phyloP scores from a whole-genome alignment of 2,888 invertebrate species.

The Campopleginae sp. region DNA sequence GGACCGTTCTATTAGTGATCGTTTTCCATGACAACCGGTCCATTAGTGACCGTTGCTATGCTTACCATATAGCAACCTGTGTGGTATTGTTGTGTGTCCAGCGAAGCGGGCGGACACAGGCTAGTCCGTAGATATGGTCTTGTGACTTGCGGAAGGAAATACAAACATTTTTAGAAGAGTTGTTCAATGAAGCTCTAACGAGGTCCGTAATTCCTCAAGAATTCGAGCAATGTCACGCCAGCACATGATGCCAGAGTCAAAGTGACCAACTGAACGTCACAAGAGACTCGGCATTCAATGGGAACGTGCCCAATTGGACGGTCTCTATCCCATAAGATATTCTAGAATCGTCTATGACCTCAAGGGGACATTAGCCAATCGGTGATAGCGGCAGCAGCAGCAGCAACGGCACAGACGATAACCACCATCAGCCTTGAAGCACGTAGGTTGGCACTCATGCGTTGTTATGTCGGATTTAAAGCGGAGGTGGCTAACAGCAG shows the following conservation, averaged over 20 bases:
- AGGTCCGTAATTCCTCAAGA: neutral
- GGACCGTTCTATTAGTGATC: too few relatives aligned
- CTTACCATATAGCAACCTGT: too few relatives aligned
- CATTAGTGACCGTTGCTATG: too few relatives aligned
- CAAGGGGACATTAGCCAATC: constrained; percentile 43
- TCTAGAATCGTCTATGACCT: constrained; percentile 9
- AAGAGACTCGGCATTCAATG: neutral
- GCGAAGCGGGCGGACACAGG: too few relatives aligned
- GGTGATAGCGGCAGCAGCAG: constrained; percentile 7
- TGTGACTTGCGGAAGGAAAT: neutral
- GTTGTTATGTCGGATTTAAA: constrained; percentile 32
- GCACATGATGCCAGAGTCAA: neutral
- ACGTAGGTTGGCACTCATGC: constrained; percentile 25
- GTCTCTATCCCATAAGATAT: constrained; percentile 15
- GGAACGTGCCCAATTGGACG: constrained; percentile 24
- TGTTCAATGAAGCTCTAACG: neutral
- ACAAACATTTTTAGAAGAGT: neutral
- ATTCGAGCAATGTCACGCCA: neutral
- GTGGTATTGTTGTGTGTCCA: too few relatives aligned
- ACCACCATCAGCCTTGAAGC: constrained; percentile 45
- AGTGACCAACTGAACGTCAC: neutral
- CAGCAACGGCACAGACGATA: constrained; percentile 48
- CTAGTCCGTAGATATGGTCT: constrained; percentile 1
- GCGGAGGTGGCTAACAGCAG: constrained; percentile 1
- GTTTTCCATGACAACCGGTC: too few relatives aligned